Conservation (phyloP, 1,140 invertebrate genomes). For the Mactra quadrangularis region DNA sequence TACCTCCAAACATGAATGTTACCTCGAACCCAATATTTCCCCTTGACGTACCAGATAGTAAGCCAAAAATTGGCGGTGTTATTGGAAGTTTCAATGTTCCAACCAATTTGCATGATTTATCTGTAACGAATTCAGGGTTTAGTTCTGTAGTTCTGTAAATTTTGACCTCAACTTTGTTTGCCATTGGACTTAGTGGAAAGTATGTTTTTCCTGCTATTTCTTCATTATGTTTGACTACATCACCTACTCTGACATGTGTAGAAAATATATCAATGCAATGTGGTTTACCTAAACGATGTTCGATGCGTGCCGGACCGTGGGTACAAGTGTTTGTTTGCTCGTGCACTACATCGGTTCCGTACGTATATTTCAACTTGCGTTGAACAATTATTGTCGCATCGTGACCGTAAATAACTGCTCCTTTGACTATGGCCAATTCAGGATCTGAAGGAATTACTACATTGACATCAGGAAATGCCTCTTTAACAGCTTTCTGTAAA, state of each 20-base stretch:
- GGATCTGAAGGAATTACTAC: conserved; percentile 40
- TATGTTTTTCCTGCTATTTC: not conserved
- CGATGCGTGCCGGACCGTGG: not conserved
- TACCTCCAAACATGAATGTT: not conserved
- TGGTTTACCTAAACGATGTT: not conserved
- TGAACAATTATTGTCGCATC: no score
- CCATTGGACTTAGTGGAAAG: not conserved
- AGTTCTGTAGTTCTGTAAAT: not conserved
- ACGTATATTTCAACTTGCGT: no score
- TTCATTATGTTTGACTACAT: no score
- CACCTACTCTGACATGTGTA: no score
- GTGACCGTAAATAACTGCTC: no score
- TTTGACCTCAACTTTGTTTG: not conserved
- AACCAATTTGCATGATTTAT: not conserved
- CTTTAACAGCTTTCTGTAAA: no score
- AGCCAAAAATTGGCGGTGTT: no score
- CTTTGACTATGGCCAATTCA: conserved; percentile 22
- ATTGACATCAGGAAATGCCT: no score
- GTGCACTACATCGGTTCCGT: not conserved
- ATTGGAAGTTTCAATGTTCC: not conserved
- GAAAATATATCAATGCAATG: not conserved
- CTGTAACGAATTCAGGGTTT: no score
- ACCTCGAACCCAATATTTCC: not conserved
- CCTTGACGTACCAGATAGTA: no score
- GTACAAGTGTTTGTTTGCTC: not conserved